Evolutionary conservation across 2,888 invertebrate species (phyloP), one percentile per base, ranked within the genome.

Genomic region (Oxystoma pomonae): DNA sequence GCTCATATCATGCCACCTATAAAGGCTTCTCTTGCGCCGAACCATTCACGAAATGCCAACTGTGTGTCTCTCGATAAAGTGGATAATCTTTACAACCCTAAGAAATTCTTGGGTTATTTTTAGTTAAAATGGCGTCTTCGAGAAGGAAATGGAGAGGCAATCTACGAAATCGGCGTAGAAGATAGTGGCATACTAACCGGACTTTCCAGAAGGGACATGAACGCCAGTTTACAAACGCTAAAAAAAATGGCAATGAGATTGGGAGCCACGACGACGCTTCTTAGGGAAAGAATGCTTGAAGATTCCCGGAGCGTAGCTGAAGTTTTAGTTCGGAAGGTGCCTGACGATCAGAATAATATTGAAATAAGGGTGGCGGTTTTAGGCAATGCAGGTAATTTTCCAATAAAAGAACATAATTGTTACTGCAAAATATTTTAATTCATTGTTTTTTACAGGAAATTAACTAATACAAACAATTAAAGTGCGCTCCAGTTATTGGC

Each of bases 71-170:
- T n/a, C n/a, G n/a, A n/a, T n/a, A n/a, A n/a, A n/a, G n/a, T n/a
- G n/a, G n/a, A n/a, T n/a, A n/a, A n/a, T n/a, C n/a, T n/a, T n/a
- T n/a, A n/a, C n/a, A n/a, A n/a, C n/a, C n/a, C n/a, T n/a, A n/a
- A n/a, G n/a, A n/a, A n/a, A n/a, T n/a, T n/a, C n/a, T n/a, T n/a
- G n/a, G n/a, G n/a, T n/a, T n/a, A n/a, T n/a, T 69, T 1, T 74
- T 65, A 90, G 89, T 87, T 99, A 87, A 99, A 99, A 83, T 99
- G 98, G 98, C 86, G 99, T 0, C 84, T 99, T 9, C 87, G 94
- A 0, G 96, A 96, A 80, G 96, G 99, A 21, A 93, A 96, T 69
- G 99, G 98, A 0, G 94, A 96, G 79, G 98, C 98, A 0, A 94
- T 99, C 67, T 99, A 99, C 81, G 96, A 98, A 80, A 92, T 98